phyloP scores from a whole-genome alignment of 2,888 invertebrate genomes.

The Subacronicta megacephala region DNA sequence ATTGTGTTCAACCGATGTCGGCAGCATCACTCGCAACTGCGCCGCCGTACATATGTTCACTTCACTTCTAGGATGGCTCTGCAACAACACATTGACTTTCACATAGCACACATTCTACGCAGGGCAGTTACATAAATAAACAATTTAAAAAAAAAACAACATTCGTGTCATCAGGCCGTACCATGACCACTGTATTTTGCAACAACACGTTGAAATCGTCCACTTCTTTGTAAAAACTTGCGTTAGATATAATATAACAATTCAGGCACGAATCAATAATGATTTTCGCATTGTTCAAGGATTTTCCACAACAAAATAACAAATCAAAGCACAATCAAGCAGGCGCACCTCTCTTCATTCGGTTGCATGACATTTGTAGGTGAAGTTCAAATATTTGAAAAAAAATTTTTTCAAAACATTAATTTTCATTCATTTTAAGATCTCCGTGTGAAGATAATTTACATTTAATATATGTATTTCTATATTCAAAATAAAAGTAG shows the following conservation, averaged over 20 bases:
- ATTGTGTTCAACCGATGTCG: slow-evolving; percentile 71
- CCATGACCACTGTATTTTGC: slow-evolving; percentile 59
- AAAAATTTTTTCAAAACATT: background rate
- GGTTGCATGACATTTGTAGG: slow-evolving; percentile 55
- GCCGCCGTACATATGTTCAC: slow-evolving; percentile 71
- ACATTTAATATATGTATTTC: too few species aligned
- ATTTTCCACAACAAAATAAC: slow-evolving; percentile 65
- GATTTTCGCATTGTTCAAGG: slow-evolving; percentile 71
- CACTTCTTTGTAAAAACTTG: slow-evolving; percentile 46
- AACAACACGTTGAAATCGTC: slow-evolving; percentile 31
- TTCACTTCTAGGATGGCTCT: slow-evolving; percentile 78
- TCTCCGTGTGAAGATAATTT: too few species aligned
- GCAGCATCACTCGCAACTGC: slow-evolving; percentile 82
- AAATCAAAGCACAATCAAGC: slow-evolving; percentile 53
- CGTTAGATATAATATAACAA: slow-evolving; percentile 50
- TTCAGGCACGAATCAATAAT: slow-evolving; percentile 60
- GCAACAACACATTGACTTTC: slow-evolving; percentile 74
- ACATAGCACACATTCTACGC: slow-evolving; percentile 67
- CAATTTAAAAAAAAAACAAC: slow-evolving; percentile 70
- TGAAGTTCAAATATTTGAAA: slow-evolving; percentile 34
- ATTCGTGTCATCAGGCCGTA: slow-evolving; percentile 60
- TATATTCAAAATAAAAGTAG: too few species aligned
- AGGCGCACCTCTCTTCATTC: slow-evolving; percentile 64
- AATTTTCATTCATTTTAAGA: background rate
- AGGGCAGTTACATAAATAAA: slow-evolving; percentile 81